Percentiles rank a stretch among this genome's conserved stretches.
These are phyloP conservation scores for Andricus curvator DNA, from an alignment of 2,888 invertebrate species.

Conservation along the genomic window DNA sequence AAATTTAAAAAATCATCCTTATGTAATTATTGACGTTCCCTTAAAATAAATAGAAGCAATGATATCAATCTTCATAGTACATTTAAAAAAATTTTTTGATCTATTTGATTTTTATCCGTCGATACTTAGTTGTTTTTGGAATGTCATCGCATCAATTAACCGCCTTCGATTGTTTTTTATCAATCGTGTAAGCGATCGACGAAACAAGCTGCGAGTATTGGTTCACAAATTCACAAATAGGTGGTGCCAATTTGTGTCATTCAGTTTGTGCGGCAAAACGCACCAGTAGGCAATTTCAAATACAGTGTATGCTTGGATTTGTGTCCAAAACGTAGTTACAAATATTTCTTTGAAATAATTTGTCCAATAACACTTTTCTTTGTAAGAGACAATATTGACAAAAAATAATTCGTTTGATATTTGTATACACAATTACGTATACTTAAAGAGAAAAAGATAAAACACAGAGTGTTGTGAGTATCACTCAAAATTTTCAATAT, in stretches of 20 bases:
- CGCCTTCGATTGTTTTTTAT: slow-evolving; percentile 48
- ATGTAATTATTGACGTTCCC: too few species aligned
- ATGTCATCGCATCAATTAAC: slow-evolving; percentile 54
- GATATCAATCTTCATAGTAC: too few species aligned
- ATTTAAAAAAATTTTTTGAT: too few species aligned
- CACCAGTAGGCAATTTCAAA: slow-evolving; percentile 55
- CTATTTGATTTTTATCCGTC: background rate
- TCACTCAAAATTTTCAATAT: background rate
- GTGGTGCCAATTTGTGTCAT: slow-evolving; percentile 49
- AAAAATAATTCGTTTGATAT: too few species aligned
- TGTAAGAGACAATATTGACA: background rate
- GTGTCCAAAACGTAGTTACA: background rate
- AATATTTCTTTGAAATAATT: background rate
- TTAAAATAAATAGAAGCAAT: too few species aligned
- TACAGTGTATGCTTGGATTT: slow-evolving; percentile 45
- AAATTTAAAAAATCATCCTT: too few species aligned
- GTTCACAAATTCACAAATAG: slow-evolving; percentile 57
- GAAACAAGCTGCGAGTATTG: slow-evolving; percentile 54
- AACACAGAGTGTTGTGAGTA: too few species aligned
- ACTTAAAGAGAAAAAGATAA: too few species aligned
- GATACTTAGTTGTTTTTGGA: background rate
- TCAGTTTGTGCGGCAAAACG: slow-evolving; percentile 44
- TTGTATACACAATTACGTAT: too few species aligned
- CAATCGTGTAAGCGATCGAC: slow-evolving; percentile 50
- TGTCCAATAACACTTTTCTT: background rate